A percentile compares a stretch with the other conserved stretches of the same genome.
These are phyloP conservation scores for Boloria euphrosyne DNA, from an alignment of 2,888 invertebrate genomes.

Conservation along the genomic window DNA sequence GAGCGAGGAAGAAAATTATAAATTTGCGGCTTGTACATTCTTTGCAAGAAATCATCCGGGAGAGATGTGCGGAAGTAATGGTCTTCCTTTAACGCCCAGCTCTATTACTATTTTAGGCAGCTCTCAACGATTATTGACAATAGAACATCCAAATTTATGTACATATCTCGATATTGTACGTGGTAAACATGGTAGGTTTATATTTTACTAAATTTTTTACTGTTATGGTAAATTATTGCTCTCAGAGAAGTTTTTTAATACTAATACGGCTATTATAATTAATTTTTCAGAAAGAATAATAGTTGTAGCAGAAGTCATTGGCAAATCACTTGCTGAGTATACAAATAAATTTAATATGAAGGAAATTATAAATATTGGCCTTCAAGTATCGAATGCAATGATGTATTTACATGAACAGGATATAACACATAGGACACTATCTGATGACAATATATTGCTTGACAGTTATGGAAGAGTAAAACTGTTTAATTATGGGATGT, in stretches of 20 bases:
- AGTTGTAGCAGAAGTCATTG: conserved; percentile 90
- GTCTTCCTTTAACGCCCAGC: conserved; percentile 97
- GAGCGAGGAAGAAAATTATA: conserved; percentile 42
- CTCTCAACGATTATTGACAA: conserved; percentile 90
- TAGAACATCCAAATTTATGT: conserved; percentile 91
- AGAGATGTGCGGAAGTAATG: conserved; percentile 97
- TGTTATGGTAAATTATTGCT: neutral
- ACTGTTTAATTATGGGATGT: conserved; percentile 96
- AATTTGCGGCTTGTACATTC: conserved; percentile 93
- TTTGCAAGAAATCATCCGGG: conserved; percentile 95
- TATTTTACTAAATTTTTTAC: neutral
- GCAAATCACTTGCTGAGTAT: conserved; percentile 84
- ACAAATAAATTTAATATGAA: conserved; percentile 66
- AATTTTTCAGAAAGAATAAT: conserved; percentile 88
- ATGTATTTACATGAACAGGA: conserved; percentile 87
- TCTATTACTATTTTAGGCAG: conserved; percentile 96
- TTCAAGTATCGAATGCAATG: conserved; percentile 88
- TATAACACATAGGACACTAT: conserved; percentile 90
- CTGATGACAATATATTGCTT: conserved; percentile 91
- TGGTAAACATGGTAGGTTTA: conserved; percentile 93
- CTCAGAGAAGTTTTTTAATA: neutral
- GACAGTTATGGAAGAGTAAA: conserved; percentile 88
- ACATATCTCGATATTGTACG: conserved; percentile 95
- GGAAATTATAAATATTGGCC: conserved; percentile 85
- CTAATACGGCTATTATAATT: neutral